Evolutionary conservation across 2,888 invertebrate genomes (phyloP), one percentile per base, ranked within the genome.

Genomic region (Drosophila diplacantha): DNA sequence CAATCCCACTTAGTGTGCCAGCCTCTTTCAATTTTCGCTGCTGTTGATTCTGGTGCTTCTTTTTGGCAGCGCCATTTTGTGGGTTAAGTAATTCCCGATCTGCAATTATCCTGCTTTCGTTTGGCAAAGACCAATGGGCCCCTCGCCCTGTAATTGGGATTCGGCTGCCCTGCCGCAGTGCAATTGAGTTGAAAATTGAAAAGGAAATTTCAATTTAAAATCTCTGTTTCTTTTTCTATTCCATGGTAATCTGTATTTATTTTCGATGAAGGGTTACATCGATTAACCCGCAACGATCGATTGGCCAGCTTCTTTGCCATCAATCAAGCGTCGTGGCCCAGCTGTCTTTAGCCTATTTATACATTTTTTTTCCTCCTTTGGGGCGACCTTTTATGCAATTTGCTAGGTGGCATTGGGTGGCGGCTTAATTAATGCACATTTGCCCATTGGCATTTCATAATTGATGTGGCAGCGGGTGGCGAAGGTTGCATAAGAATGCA

Each of bases 381-480:
- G 60, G 41, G 11, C 44, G 60, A 80, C 72, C 74, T 64, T 71
- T 64, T 24, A 32, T 59, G 59, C 59, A 60, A 74, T 67, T 74
- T 61, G 44, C 72, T 39, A 43, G n/a, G 38, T 22, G 26, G 8
- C 16, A 14, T 7, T 16, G 26, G 16, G 2, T 12, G 44, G 39
- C 31, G 35, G 31, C 20, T 32, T 32, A 63, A 60, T 63, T 49
- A 63, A 64, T 60, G 60, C 60, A 34, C 22, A 50, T 41, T 50
- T 64, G 41, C 34, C 26, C 60, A 39, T 50, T 50, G 50, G 41
- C 60, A 64, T 60, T 60, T 34, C 29, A 41, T 60, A 64, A 60
- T 50, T 64, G 18, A 60, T 49, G 59, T n/a, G 18, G 12, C 22
- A 18, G 11, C 3, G 34, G 32, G 32, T 26, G 20, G 34, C 20